phyloP scores from a whole-genome alignment of 2,888 invertebrate genomes.

The Agrotis puta region DNA sequence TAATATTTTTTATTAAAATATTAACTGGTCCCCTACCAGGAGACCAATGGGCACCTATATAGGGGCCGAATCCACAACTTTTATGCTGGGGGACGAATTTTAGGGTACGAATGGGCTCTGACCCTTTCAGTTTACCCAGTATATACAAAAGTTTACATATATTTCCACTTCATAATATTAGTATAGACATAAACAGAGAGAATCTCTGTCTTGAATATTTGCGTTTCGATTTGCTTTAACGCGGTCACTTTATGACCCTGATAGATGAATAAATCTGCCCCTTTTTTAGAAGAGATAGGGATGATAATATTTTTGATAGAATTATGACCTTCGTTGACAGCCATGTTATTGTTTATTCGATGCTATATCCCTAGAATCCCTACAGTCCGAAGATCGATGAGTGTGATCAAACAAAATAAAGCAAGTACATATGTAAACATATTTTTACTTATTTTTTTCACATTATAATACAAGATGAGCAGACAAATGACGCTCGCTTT shows the following conservation, averaged over 20 bases:
- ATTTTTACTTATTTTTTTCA: background rate
- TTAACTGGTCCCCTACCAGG: too few species aligned
- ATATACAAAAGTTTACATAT: too few species aligned
- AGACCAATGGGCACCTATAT: too few species aligned
- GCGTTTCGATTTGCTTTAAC: conserved; percentile 39
- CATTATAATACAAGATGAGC: background rate
- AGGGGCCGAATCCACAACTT: too few species aligned
- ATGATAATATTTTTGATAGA: conserved; percentile 4
- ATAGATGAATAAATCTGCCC: background rate
- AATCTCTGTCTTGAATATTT: conserved; percentile 47
- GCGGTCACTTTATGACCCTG: conserved; percentile 16
- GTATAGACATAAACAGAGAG: conserved; percentile 1
- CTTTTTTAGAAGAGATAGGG: conserved; percentile 9
- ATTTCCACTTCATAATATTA: background rate
- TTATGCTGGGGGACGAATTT: too few species aligned
- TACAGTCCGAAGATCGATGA: background rate
- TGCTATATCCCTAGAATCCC: background rate
- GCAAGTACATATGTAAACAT: background rate
- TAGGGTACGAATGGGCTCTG: too few species aligned
- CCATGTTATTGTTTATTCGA: background rate
- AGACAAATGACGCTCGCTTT: background rate
- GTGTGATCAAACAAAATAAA: conserved; percentile 5
- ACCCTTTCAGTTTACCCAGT: too few species aligned
- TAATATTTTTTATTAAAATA: too few species aligned
- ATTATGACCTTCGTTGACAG: background rate